Evolutionary conservation across 2,888 invertebrate species (phyloP).

Genomic region (Lasiommata megera): DNA sequence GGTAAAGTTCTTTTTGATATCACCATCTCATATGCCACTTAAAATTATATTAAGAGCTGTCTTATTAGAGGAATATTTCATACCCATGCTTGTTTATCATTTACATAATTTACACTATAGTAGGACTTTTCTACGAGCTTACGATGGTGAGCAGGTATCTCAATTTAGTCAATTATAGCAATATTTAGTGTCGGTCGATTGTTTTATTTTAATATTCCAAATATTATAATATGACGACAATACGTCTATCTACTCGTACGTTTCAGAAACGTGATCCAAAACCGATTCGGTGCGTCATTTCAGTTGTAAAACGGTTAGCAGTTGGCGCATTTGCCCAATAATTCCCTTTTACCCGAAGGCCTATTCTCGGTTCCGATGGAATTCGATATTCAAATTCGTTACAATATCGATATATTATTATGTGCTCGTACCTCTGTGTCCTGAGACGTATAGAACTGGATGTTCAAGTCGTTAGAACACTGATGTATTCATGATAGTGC

Average conservation of each 20-base stretch:
- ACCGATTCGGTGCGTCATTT: conserved; percentile 72
- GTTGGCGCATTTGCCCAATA: conserved; percentile 74
- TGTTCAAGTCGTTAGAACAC: conserved; percentile 57
- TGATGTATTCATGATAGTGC: conserved; percentile 37
- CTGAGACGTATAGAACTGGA: conserved; percentile 47
- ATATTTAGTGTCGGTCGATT: too few species aligned
- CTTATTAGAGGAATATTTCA: too few species aligned
- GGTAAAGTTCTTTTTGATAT: too few species aligned
- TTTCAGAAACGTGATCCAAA: conserved; percentile 73
- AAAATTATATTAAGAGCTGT: too few species aligned
- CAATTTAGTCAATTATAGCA: too few species aligned
- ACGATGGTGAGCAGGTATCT: too few species aligned
- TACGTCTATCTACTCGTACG: conserved; percentile 76
- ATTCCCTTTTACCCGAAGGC: conserved; percentile 53
- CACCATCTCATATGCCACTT: too few species aligned
- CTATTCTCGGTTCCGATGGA: conserved; percentile 45
- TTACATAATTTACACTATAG: too few species aligned
- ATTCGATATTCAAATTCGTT: conserved; percentile 65
- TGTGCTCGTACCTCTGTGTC: conserved; percentile 13
- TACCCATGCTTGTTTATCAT: too few species aligned
- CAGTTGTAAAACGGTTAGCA: conserved; percentile 73
- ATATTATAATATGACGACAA: conserved; percentile 77
- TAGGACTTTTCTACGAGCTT: too few species aligned
- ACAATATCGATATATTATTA: conserved; percentile 40
- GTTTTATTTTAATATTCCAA: conserved; percentile 66